Evolutionary conservation across 2,888 invertebrate species (phyloP).

Genomic region (Hemicrepidius hirtus): DNA sequence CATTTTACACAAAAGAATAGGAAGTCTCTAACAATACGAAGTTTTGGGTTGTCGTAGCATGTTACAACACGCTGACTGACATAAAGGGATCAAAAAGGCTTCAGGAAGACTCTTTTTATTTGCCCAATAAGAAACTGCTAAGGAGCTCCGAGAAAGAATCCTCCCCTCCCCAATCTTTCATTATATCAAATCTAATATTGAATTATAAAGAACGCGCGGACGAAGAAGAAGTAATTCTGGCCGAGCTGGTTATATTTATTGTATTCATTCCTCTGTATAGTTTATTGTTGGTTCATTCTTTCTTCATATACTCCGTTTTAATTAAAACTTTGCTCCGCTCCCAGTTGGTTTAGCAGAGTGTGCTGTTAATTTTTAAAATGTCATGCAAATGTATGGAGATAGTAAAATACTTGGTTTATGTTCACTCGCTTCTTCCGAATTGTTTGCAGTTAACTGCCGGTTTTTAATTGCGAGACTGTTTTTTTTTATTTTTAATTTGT

Average conservation of each 20-base stretch:
- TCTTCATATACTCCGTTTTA: conserved; percentile 40
- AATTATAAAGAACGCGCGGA: conserved; percentile 17
- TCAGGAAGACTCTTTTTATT: conserved; percentile 32
- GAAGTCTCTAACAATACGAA: conserved; percentile 47
- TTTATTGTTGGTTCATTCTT: conserved; percentile 38
- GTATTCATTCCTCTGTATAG: conserved; percentile 25
- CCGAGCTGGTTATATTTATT: conserved; percentile 32
- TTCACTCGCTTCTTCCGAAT: conserved; percentile 27
- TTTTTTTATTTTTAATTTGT: conserved; percentile 20
- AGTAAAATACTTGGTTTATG: conserved; percentile 37
- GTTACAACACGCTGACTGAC: conserved; percentile 41
- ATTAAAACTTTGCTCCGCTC: conserved; percentile 46
- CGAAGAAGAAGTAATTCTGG: conserved; percentile 22
- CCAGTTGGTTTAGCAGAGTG: conserved; percentile 34
- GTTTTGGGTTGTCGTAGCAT: conserved; percentile 43
- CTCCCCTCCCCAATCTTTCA: conserved; percentile 8
- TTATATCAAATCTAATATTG: conserved; percentile 22
- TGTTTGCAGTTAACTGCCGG: conserved; percentile 33
- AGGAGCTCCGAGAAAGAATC: conserved; percentile 18
- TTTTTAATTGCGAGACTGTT: conserved; percentile 23
- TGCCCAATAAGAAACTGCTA: conserved; percentile 29
- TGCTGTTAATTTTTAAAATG: conserved; percentile 42
- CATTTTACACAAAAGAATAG: conserved; percentile 43
- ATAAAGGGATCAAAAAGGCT: conserved; percentile 41
- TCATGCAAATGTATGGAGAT: conserved; percentile 32